Conservation (phyloP, 2,888 invertebrate species). For the Epirrhoe alternata region DNA sequence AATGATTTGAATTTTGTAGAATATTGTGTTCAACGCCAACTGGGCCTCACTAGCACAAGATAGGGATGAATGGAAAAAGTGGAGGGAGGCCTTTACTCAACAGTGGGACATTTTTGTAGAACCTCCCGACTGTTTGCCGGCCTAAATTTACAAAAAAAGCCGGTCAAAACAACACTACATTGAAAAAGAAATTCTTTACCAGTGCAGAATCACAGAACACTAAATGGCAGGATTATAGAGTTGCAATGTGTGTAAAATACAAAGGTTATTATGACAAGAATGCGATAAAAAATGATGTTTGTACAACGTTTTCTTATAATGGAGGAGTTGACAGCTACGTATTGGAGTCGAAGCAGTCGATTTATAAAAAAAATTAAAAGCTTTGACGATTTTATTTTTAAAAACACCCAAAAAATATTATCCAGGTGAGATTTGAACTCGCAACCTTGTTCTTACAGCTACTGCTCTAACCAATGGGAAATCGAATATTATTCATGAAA, state of each 20-base stretch:
- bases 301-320: slow-evolving; percentile 9
- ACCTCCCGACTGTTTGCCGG: background rate
- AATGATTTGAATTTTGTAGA: no score
- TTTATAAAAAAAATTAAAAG: background rate
- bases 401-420: background rate
- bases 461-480: no score
- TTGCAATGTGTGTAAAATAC: slow-evolving; percentile 30
- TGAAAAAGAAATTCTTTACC: slow-evolving; percentile 20
- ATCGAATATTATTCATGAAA: no score
- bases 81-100: no score
- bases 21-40: no score
- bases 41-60: no score
- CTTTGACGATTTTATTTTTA: background rate
- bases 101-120: no score
- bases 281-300: slow-evolving; percentile 25
- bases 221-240: slow-evolving; percentile 27
- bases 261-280: slow-evolving; percentile 32
- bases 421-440: no score
- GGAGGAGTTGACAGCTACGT: background rate
- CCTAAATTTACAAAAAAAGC: slow-evolving; percentile 3
- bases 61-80: no score
- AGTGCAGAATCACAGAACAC: slow-evolving; percentile 29
- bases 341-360: background rate
- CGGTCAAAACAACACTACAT: slow-evolving; percentile 9
- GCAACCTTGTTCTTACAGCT: no score